Base-by-base conservation (phyloP, 1,140 invertebrate genomes). In the Psix sp. region DNA sequence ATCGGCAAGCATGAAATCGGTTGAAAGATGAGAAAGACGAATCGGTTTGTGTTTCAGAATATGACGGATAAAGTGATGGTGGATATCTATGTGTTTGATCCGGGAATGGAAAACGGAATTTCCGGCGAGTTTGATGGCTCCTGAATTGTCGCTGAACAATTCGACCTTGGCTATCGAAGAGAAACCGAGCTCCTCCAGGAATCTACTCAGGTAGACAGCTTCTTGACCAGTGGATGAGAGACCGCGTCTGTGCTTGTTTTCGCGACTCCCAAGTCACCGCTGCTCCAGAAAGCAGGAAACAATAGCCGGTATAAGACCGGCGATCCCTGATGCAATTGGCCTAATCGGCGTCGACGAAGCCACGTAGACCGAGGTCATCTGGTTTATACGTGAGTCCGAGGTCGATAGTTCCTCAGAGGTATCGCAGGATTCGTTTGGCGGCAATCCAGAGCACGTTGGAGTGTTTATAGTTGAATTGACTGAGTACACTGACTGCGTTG, bases 301-400 rank as follows among this genome's bases (percentile, higher is more conserved):
- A 15, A 33, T 42, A 76, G 6, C 85, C 84, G 9, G 82, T 78
- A 24, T 78, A 80, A 5, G 78, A 81, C 48, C 54, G 71, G 40
- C 80, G 65, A 62, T 86, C 75, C 5, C 76, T 54, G 51, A 40
- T 17, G 68, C 77, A 62, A 43, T 74, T 38, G 39, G 63, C 77
- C 75, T 79, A 83, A 29, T 83, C 82, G 14, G 83, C 80, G 74
- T 84, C 76, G 7, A 67, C 75, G 39, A 71, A 73, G 51, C 74
- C 75, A 17, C 18, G 24, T 2, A 62, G 21, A 4, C 3, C 1
- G 10, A 9, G 4, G 33, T 40, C 35, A 18, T 46, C 18, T 9
- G 9, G 36, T 24, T 31, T 51, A n/a, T 51, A 63, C 2, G 20
- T 20, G 10, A 77, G 18, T 39, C 57, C 49, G 7, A 51, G 21